Base-by-base conservation (phyloP, 2,113 vertebrate species). In the Damaliscus lunatus region DNA sequence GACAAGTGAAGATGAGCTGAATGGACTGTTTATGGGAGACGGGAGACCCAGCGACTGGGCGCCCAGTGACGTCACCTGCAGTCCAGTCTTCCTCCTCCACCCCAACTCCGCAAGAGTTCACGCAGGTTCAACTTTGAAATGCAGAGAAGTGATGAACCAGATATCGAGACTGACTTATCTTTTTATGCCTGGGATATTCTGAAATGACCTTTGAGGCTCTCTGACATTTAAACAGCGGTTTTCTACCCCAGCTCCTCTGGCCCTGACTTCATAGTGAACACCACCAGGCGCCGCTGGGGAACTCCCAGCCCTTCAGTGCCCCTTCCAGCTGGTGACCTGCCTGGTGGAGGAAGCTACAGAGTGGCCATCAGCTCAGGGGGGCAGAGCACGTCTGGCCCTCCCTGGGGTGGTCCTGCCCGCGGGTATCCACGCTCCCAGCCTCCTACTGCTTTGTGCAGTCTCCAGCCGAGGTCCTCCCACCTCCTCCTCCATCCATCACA, bases 1-100 rank as follows among this genome's bases (percentile, higher is more conserved):
- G 57, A 57, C 0, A 1, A 1, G 3, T 40, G 25, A 29, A 3
- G 5, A 7, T 0, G 25, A 8, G 10, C 21, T 10, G 7, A 27
- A 19, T 36, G n/a, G 46, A 19, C 15, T 6, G 0, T 3, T 46
- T 19, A 11, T 3, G 9, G 50, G 17, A 33, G 71, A 17, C 0
- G 4, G 11, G 4, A 33, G 0, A 11, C 5, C 27, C 19, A 5
- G 33, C 5, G n/a, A 4, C 88, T 8, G 3, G 36, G 40, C 2
- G 1, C 6, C 21, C 48, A 27, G n/a, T 6, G 31, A 1, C 8
- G 3, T 40, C 5, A 6, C 53, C 25, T 2, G 9, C 33, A 48
- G 27, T 19, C 17, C 11, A 15, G 19, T 8, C 5, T 7, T 8
- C 29, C n/a, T 50, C 15, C 3, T 80, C 62, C 33, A 40, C 3